phyloP scores from a whole-genome alignment of 2,797 vertebrate species.

The Acrossocheilus fasciatus region DNA sequence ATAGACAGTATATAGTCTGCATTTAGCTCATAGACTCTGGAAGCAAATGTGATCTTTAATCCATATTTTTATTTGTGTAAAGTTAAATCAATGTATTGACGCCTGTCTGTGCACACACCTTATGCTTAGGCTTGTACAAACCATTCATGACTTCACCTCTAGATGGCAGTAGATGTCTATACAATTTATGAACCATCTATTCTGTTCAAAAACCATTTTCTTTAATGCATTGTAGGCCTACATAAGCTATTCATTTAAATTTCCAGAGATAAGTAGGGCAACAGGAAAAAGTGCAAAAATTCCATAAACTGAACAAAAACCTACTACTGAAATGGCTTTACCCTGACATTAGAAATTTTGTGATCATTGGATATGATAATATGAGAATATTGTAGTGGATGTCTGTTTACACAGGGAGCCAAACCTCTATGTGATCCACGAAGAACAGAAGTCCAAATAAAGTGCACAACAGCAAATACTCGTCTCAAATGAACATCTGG shows the following conservation, averaged over 20 bases:
- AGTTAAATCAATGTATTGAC: background rate
- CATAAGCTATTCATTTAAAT: background rate
- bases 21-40: background rate
- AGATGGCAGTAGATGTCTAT: slow-evolving; percentile 9
- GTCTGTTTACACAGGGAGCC: slow-evolving; percentile 16
- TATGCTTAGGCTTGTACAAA: background rate
- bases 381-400: background rate
- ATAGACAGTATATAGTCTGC: background rate
- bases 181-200: background rate
- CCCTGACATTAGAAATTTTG: background rate
- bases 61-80: background rate
- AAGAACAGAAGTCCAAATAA: background rate
- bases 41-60: background rate
- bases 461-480: background rate
- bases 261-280: background rate
- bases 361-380: background rate
- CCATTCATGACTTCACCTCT: background rate
- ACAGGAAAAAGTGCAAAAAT: background rate
- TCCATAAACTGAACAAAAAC: background rate
- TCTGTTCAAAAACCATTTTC: background rate
- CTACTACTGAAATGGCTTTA: background rate
- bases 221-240: too few relatives aligned
- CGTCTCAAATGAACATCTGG: slow-evolving; percentile 22
- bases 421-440: background rate
- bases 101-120: background rate